Evolutionary conservation across 1,140 invertebrate genomes (phyloP), one percentile per base, ranked within the genome.

Genomic region (Epicauta chinensis): DNA sequence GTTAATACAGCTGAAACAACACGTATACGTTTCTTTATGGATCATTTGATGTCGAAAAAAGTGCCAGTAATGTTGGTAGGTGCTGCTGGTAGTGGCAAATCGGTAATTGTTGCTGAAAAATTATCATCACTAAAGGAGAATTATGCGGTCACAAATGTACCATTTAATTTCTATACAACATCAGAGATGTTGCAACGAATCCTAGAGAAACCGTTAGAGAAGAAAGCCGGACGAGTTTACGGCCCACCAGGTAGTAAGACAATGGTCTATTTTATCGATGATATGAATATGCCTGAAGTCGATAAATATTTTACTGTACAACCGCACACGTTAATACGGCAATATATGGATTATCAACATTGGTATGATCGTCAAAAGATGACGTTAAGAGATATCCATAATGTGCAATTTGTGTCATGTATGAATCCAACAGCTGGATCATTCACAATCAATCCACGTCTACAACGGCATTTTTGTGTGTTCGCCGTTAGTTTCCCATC

Each of bases 371-470:
- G 93, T 42, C 74, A 79, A 13, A 94, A 94, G 63, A 73, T 97
- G 30, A 79, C 83, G 1, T 65, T 95, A 6, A 97, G 97, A 70
- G 93, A 97, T 58, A 93, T 98, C 51, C 84, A 88, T 48, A 94
- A 95, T 67, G 90, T 90, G 11, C 93, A 96, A 74, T 97, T 95
- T 70, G 81, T 95, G 7, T 88, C 91, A 4, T 91, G 89, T 66
- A 97, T 98, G 94, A 97, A 97, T 73, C 94, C 93, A 0, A 96
- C 93, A 0, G 89, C 93, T 15, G 94, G 94, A 17, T 93, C 88
- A 56, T 97, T 97, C 64, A 93, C 89, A 2, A 95, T 98, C 34
- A 89, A 96, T 76, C 81, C 91, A 0, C 77, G 94, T 13, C 76
- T 98, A 1, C 91, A 95, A 70, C 76, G 94, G 52, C 93, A 97